Percentiles rank a stretch among this genome's conserved stretches.
Evolutionary conservation across 1,140 invertebrate genomes (phyloP).

Genomic region (Cotesia typhae): DNA sequence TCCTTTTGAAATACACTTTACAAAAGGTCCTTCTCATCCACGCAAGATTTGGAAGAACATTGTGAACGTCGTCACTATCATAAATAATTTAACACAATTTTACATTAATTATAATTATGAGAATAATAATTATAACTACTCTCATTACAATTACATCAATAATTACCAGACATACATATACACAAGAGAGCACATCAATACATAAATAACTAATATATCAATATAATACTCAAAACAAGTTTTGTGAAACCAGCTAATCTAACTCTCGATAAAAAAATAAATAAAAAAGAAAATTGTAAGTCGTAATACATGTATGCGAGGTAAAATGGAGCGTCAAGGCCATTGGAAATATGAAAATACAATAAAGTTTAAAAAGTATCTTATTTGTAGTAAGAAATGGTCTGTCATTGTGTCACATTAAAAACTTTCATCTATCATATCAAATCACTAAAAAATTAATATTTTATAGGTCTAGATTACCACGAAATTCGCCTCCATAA

Average conservation of each 20-base stretch:
- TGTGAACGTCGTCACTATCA: slow-evolving; percentile 31
- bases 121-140: no score
- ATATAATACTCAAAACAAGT: no score
- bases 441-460: neutral
- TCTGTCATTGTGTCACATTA: no score
- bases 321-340: neutral
- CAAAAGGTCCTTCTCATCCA: slow-evolving; percentile 33
- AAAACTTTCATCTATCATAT: neutral
- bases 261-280: neutral
- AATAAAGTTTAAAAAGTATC: neutral
- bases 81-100: slow-evolving; percentile 7
- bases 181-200: no score
- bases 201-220: no score
- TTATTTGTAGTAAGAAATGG: no score
- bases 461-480: no score
- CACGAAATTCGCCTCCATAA: no score
- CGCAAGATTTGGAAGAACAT: slow-evolving; percentile 40
- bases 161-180: no score
- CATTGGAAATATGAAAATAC: slow-evolving; percentile 26
- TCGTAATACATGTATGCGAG: slow-evolving; percentile 4
- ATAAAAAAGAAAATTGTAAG: neutral
- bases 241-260: no score
- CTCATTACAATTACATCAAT: no score
- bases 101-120: neutral
- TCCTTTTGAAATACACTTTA: slow-evolving; percentile 35